A percentile compares a stretch with the other conserved stretches of the same genome.
Evolutionary conservation across 2,113 vertebrate genomes (phyloP).

Genomic region (Chloroceryle aenea): DNA sequence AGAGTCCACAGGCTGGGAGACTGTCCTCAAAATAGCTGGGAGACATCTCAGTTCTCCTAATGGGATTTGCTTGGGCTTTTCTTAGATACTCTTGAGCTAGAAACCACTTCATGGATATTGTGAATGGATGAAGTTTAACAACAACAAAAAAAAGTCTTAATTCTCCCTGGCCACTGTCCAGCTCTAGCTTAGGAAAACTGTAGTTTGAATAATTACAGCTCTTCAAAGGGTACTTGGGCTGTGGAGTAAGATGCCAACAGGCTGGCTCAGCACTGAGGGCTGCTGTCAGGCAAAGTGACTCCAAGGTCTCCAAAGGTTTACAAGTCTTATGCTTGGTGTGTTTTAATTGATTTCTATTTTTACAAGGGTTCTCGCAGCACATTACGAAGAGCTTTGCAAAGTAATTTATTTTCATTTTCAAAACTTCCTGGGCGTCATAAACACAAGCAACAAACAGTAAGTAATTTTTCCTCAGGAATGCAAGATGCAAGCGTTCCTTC

Average conservation of each 20-base stretch:
- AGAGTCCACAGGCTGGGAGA: background rate
- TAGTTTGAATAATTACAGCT: background rate
- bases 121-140: background rate
- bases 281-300: background rate
- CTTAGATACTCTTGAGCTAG: background rate
- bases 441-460: background rate
- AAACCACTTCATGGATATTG: background rate
- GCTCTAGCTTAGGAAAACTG: background rate
- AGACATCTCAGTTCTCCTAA: background rate
- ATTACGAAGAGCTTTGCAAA: background rate
- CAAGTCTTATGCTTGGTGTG: background rate
- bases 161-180: background rate
- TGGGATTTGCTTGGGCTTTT: background rate
- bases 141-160: background rate
- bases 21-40: background rate
- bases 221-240: fast-evolving
- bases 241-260: background rate
- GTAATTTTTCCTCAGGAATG: background rate
- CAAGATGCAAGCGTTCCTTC: background rate
- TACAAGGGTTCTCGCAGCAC: background rate
- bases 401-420: background rate
- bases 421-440: background rate
- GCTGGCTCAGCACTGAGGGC: background rate
- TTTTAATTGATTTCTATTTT: slow-evolving; percentile 19
- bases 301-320: background rate